These are phyloP conservation scores for Cephus spinipes DNA, from an alignment of 2,888 invertebrate species.

Conservation along the genomic window DNA sequence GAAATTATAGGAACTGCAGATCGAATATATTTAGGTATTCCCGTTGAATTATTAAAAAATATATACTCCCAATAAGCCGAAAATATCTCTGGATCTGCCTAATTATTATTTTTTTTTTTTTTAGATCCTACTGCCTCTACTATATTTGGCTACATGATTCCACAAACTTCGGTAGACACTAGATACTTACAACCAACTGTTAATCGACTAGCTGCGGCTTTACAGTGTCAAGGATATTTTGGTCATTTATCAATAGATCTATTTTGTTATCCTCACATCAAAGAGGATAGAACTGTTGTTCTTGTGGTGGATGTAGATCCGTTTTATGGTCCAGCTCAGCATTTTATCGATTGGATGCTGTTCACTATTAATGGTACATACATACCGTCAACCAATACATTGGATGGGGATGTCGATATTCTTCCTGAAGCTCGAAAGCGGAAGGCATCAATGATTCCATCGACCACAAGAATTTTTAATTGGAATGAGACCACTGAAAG, in stretches of 20 bases:
- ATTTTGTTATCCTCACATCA: slow-evolving; percentile 30
- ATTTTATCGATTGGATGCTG: slow-evolving; percentile 42
- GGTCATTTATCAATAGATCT: slow-evolving; percentile 40
- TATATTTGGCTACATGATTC: slow-evolving; percentile 35
- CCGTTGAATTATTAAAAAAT: background rate
- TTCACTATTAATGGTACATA: slow-evolving; percentile 41
- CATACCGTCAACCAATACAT: slow-evolving; percentile 22
- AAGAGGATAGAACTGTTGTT: slow-evolving; percentile 25
- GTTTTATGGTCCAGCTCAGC: slow-evolving; percentile 37
- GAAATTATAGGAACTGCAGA: slow-evolving; percentile 43
- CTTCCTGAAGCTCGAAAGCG: slow-evolving; percentile 6
- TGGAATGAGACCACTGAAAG: slow-evolving; percentile 37
- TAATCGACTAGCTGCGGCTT: slow-evolving; percentile 25
- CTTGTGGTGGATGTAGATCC: slow-evolving; percentile 36
- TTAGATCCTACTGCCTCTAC: slow-evolving; percentile 2
- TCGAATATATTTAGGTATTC: slow-evolving; percentile 33
- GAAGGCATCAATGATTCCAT: slow-evolving; percentile 7
- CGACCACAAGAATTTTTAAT: slow-evolving; percentile 4
- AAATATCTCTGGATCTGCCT: background rate
- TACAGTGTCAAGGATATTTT: slow-evolving; percentile 39
- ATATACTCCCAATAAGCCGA: background rate
- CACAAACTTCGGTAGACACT: slow-evolving; percentile 37
- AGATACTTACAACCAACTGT: slow-evolving; percentile 27
- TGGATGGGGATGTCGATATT: slow-evolving; percentile 22
- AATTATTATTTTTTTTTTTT: slow-evolving; percentile 4